phyloP scores from a whole-genome alignment of 1,140 invertebrate species.

The Papilio glaucus region DNA sequence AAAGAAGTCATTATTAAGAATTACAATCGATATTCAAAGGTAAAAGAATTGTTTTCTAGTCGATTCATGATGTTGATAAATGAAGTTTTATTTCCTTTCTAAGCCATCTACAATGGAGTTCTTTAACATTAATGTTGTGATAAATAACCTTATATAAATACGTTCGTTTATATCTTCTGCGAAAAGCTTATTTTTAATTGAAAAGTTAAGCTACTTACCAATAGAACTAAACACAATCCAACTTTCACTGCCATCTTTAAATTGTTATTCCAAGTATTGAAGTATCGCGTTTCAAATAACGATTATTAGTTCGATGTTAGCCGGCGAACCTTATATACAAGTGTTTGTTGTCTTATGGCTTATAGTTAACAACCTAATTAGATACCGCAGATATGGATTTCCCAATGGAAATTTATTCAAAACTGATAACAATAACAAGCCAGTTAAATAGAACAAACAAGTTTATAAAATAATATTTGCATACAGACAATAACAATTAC shows the following conservation, averaged over 20 bases:
- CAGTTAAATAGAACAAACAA: constrained; percentile 41
- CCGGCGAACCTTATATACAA: constrained; percentile 55
- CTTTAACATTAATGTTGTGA: too few relatives aligned
- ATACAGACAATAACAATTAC: constrained; percentile 7
- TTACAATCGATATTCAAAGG: too few relatives aligned
- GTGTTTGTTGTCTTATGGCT: constrained; percentile 55
- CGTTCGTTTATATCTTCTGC: too few relatives aligned
- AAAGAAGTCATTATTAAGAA: constrained; percentile 35
- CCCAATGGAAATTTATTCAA: constrained; percentile 56
- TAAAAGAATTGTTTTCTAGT: too few relatives aligned
- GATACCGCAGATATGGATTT: constrained; percentile 63
- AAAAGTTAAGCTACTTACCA: constrained; percentile 3
- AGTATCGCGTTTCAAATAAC: constrained; percentile 39
- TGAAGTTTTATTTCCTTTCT: too few relatives aligned
- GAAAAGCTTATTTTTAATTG: background rate
- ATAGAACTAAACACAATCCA: constrained; percentile 12
- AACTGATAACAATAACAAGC: constrained; percentile 52
- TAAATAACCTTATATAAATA: too few relatives aligned
- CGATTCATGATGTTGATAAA: too few relatives aligned
- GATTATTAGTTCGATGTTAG: constrained; percentile 39
- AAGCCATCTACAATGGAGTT: too few relatives aligned
- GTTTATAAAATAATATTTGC: constrained; percentile 30
- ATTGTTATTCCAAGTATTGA: constrained; percentile 1
- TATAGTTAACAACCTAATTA: constrained; percentile 51
- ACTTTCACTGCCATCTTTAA: constrained; percentile 27